Base-by-base conservation (phyloP, 1,140 invertebrate species). In the Polypedilum pembai region DNA sequence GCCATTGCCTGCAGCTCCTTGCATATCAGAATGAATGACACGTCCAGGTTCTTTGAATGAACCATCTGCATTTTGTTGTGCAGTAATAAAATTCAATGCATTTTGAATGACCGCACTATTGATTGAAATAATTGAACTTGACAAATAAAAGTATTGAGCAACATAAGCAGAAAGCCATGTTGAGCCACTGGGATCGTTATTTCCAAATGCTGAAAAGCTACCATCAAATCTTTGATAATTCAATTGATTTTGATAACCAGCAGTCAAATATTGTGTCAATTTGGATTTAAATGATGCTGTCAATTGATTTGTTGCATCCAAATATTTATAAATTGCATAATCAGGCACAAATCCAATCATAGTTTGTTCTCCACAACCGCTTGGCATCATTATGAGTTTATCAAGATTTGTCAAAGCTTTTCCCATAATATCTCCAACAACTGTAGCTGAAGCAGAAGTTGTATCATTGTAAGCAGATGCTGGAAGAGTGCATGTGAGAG, bases 111-210 rank as follows among this genome's bases (percentile, higher is more conserved):
- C 87, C 74, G 82, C 83, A 12, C 88, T 84, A 74, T 95, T 94
- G 45, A 98, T 87, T 73, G 87, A 87, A 20, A 98, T 94, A 79
- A 91, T 92, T 17, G 87, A 84, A 73, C 86, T 85, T 1, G 94
- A 95, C 82, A 94, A 90, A 45, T 88, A 88, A 79, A 98, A 91
- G 73, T 95, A 94, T 75, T 94, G 90, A 0, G 91, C 88, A 0
- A 97, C 94, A 81, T 97, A 96, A 3, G 96, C 93, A 3, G 97
- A 99, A 75, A 99, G 85, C 96, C 95, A 99, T 24, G 95, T 93
- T 80, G 94, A 96, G 8, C 97, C 94, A 75, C 86, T 88, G n/a
- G 63, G 63, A 66, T 66, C 63, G 7, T 85, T 82, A 80, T 97
- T 92, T 76, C 73, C 85, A 73, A 90, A 85, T 56, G 93, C 63